Percentiles rank a stretch among this genome's conserved stretches.
phyloP scores from a whole-genome alignment of 2,888 invertebrate species.

The Nycteola revayana region DNA sequence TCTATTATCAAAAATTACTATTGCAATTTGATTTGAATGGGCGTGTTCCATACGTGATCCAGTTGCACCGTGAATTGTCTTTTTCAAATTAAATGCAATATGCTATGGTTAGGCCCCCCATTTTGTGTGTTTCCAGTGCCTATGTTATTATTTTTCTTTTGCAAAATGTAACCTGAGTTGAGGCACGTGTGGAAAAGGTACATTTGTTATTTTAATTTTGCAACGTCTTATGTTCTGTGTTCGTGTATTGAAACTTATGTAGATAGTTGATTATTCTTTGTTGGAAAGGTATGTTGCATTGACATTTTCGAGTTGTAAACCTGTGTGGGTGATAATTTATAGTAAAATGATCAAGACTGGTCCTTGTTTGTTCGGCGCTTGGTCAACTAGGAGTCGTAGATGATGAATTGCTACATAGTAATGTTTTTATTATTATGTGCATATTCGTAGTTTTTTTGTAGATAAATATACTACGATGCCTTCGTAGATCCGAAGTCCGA shows the following conservation, averaged over 20 bases:
- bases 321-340: conserved; percentile 17
- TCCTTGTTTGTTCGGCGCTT: conserved; percentile 13
- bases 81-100: conserved; percentile 68
- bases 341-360: conserved; percentile 13
- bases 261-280: conserved; percentile 18
- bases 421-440: too few species aligned
- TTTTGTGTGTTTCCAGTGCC: conserved; percentile 47
- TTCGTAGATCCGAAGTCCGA: too few species aligned
- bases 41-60: conserved; percentile 61
- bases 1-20: conserved; percentile 74
- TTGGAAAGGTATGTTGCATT: conserved; percentile 7
- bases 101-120: conserved; percentile 52
- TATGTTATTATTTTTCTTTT: conserved; percentile 60
- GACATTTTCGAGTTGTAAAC: conserved; percentile 6
- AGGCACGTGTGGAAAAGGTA: conserved; percentile 65
- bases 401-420: too few species aligned
- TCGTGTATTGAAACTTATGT: conserved; percentile 15
- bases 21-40: conserved; percentile 69
- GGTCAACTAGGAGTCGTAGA: too few species aligned
- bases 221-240: conserved; percentile 40
- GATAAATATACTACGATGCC: too few species aligned
- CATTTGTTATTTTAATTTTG: conserved; percentile 63
- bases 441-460: too few species aligned
- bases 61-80: conserved; percentile 64
- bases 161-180: conserved; percentile 65